Evolutionary conservation across 1,140 invertebrate species (phyloP).

Genomic region (Cherax quadricarinatus): DNA sequence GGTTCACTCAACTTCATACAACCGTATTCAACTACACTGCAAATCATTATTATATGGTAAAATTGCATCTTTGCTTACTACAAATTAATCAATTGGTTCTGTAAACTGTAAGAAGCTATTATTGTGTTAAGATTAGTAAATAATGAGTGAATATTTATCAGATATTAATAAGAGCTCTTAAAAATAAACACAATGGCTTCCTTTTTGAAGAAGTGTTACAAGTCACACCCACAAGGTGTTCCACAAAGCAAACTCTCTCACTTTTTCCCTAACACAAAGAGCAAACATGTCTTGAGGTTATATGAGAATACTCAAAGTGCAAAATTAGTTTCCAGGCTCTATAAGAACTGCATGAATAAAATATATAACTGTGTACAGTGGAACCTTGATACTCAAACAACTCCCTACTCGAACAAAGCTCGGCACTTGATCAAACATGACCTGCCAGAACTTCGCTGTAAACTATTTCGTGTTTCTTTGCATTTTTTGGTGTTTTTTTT

Average conservation of each 20-base stretch:
- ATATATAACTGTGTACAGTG: not conserved
- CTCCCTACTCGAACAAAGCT: too few relatives aligned
- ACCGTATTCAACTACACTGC: not conserved
- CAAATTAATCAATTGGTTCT: not conserved
- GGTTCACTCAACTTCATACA: not conserved
- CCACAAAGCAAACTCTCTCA: not conserved
- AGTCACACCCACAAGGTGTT: not conserved
- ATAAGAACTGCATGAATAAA: not conserved
- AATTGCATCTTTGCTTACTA: constrained; percentile 15
- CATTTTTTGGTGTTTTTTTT: too few relatives aligned
- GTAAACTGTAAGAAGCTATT: not conserved
- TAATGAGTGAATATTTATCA: not conserved
- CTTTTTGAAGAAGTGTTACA: not conserved
- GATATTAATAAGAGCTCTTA: not conserved
- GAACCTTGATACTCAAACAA: too few relatives aligned
- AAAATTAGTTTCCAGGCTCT: not conserved
- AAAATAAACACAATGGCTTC: not conserved
- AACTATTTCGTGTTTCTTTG: too few relatives aligned
- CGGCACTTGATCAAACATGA: too few relatives aligned
- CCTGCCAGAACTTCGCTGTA: too few relatives aligned
- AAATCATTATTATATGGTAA: not conserved
- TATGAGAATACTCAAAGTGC: not conserved
- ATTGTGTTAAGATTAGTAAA: not conserved
- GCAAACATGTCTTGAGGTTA: not conserved
- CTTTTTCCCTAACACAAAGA: not conserved